Evolutionary conservation across 2,888 invertebrate genomes (phyloP).

Genomic region (Saturnia japonica): DNA sequence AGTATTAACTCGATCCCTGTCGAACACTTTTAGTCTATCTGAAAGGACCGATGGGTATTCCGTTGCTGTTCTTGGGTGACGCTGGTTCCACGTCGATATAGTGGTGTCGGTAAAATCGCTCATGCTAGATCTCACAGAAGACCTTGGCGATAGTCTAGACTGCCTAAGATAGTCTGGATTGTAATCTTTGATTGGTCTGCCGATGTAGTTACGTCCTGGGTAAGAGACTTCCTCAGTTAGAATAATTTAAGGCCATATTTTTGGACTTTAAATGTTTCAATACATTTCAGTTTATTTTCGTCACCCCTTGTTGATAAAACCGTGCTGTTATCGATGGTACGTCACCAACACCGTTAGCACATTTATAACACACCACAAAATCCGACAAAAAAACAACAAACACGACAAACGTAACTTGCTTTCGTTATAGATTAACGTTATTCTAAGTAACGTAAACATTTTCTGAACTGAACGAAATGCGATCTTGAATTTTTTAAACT

Average conservation of each 20-base stretch:
- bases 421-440: background rate
- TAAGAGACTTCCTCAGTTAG: constrained; percentile 43
- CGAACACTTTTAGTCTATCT: constrained; percentile 64
- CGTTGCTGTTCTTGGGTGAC: constrained; percentile 53
- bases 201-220: constrained; percentile 70
- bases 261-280: constrained; percentile 27
- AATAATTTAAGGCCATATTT: constrained; percentile 33
- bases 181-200: constrained; percentile 74
- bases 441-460: background rate
- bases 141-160: constrained; percentile 68
- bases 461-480: background rate
- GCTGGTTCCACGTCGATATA: constrained; percentile 76
- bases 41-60: constrained; percentile 75
- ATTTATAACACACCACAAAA: constrained; percentile 56
- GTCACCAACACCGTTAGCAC: constrained; percentile 71
- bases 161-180: constrained; percentile 68
- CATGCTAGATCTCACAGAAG: constrained; percentile 73
- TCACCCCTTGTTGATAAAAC: constrained; percentile 49
- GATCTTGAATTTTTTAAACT: background rate
- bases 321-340: constrained; percentile 56
- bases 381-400: constrained; percentile 18
- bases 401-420: constrained; percentile 35
- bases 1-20: constrained; percentile 58
- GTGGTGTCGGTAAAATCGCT: constrained; percentile 80
- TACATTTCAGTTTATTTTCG: constrained; percentile 81